phyloP scores from a whole-genome alignment of 1,140 invertebrate species.

The Chrysomallon squamiferum region DNA sequence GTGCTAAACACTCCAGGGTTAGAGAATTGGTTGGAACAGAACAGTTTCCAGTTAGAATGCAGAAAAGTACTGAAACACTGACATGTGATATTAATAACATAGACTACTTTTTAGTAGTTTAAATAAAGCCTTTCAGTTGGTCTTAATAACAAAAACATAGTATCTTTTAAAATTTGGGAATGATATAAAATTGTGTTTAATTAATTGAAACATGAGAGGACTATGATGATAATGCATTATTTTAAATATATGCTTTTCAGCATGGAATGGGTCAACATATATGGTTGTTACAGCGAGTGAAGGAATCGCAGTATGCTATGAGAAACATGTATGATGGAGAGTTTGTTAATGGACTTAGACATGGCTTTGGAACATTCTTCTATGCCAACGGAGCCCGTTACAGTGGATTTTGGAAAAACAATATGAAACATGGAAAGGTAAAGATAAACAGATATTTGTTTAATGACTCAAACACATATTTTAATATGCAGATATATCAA shows the following conservation, averaged over 20 bases:
- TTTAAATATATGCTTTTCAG: conserved; percentile 35
- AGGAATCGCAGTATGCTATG: conserved; percentile 59
- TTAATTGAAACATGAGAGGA: too few species aligned
- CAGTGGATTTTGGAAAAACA: conserved; percentile 62
- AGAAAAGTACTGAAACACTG: too few species aligned
- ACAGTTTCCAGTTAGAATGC: too few species aligned
- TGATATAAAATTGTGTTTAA: too few species aligned
- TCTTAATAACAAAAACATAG: too few species aligned
- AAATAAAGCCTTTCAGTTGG: too few species aligned
- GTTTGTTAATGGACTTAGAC: conserved; percentile 59
- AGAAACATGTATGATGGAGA: conserved; percentile 63
- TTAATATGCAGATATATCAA: background rate
- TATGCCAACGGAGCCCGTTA: conserved; percentile 64
- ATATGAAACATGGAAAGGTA: conserved; percentile 64
- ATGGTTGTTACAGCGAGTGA: conserved; percentile 56
- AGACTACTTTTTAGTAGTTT: too few species aligned
- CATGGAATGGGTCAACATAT: conserved; percentile 63
- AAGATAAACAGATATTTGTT: background rate
- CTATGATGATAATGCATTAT: too few species aligned
- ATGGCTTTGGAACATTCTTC: conserved; percentile 61
- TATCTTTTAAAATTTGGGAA: too few species aligned
- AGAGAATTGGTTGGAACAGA: too few species aligned
- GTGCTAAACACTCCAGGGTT: too few species aligned
- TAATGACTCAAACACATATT: background rate
- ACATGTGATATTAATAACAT: too few species aligned